These are phyloP conservation scores for Drosophila pandora DNA, from an alignment of 1,140 invertebrate genomes.

Conservation along the genomic window DNA sequence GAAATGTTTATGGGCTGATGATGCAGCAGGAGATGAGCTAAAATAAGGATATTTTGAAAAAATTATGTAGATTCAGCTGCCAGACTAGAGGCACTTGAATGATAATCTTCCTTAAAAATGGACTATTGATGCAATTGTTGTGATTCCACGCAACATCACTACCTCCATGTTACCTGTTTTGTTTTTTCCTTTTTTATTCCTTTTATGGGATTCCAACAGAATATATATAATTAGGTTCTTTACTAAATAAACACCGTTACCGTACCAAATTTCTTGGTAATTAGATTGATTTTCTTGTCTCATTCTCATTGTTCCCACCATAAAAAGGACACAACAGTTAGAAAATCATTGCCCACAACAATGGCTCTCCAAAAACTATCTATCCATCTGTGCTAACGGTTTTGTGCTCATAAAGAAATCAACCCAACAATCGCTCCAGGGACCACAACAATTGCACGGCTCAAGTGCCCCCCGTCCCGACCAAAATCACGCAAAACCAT, in stretches of 20 bases:
- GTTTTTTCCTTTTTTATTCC: not conserved
- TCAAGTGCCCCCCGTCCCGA: constrained; percentile 60
- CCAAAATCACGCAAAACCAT: constrained; percentile 76
- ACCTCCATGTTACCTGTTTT: not conserved
- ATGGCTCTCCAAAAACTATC: constrained; percentile 20
- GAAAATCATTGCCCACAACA: constrained; percentile 37
- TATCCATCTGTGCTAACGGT: constrained; percentile 61
- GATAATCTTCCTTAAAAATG: not conserved
- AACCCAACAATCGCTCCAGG: constrained; percentile 47
- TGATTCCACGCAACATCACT: not conserved
- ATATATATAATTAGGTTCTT: constrained; percentile 2
- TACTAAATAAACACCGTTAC: constrained; percentile 44
- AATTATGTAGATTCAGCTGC: constrained; percentile 9
- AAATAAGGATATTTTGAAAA: not conserved
- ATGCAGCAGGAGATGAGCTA: constrained; percentile 9
- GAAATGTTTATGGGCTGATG: constrained; percentile 25
- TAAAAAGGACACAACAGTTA: constrained; percentile 26
- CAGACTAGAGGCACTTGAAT: not conserved
- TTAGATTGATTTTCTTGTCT: constrained; percentile 51
- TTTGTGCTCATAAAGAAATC: constrained; percentile 64
- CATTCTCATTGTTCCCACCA: constrained; percentile 63
- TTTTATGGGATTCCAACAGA: not conserved
- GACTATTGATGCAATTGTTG: not conserved
- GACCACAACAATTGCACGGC: constrained; percentile 69
- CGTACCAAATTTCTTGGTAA: constrained; percentile 56